phyloP scores from a whole-genome alignment of 2,113 vertebrate genomes.

The Ciconia maguari region DNA sequence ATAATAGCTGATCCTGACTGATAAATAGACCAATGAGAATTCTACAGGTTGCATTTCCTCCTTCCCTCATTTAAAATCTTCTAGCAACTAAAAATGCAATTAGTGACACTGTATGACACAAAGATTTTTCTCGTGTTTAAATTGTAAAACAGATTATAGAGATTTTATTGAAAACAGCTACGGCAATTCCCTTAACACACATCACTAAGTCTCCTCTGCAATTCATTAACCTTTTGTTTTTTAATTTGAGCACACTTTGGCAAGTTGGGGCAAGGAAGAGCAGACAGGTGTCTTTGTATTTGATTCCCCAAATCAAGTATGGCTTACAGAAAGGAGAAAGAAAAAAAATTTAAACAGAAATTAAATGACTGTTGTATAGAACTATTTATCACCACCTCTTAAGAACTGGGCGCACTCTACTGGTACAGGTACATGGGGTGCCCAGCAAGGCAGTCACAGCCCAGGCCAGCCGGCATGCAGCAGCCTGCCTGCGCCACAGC shows the following conservation, averaged over 20 bases:
- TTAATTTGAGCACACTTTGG: rapidly evolving
- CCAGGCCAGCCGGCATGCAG: background rate
- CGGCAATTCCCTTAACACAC: background rate
- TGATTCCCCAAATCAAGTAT: background rate
- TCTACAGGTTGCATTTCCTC: background rate
- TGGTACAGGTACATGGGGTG: background rate
- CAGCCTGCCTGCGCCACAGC: rapidly evolving
- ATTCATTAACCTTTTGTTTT: background rate
- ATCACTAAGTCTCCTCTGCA: background rate
- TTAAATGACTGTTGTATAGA: background rate
- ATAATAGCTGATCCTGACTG: background rate
- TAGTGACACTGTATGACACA: background rate
- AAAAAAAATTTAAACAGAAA: background rate
- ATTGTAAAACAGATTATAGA: background rate
- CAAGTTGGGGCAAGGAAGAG: background rate
- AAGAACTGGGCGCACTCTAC: background rate
- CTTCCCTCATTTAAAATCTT: background rate
- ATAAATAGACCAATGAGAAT: background rate
- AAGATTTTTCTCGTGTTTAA: background rate
- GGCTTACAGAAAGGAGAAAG: background rate
- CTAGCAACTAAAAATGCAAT: background rate
- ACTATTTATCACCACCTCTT: background rate
- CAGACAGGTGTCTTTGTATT: background rate
- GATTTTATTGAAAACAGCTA: background rate
- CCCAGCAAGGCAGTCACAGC: background rate